A percentile compares a stretch with the other conserved stretches of the same genome.
Conservation (phyloP, 2,888 invertebrate genomes). For the Zeuzera pyrina region DNA sequence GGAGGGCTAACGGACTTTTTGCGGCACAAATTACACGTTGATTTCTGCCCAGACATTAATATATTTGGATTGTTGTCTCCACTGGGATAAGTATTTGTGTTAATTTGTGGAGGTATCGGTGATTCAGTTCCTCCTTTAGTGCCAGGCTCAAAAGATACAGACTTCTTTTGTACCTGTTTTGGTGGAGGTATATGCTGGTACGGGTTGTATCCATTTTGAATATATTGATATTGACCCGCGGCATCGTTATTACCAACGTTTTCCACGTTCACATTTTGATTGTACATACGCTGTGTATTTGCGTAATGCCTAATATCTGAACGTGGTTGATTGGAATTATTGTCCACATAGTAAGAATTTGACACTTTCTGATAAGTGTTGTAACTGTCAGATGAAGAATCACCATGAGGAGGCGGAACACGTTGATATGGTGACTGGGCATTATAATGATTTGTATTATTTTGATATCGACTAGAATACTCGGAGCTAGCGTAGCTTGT, state of each 20-base stretch:
- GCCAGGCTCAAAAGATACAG: constrained; percentile 81
- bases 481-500: constrained; percentile 58
- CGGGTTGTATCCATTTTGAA: constrained; percentile 59
- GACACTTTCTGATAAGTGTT: constrained; percentile 52
- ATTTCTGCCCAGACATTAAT: constrained; percentile 58
- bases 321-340: constrained; percentile 26
- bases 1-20: constrained; percentile 86
- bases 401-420: constrained; percentile 74
- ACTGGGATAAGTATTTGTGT: constrained; percentile 34
- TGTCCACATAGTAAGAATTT: constrained; percentile 47
- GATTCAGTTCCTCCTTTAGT: constrained; percentile 78
- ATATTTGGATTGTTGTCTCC: constrained; percentile 31
- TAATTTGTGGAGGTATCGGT: constrained; percentile 53
- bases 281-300: constrained; percentile 49
- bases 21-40: constrained; percentile 88
- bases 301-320: constrained; percentile 45
- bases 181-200: constrained; percentile 77
- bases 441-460: constrained; percentile 41
- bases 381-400: constrained; percentile 42
- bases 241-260: constrained; percentile 30
- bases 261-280: constrained; percentile 41
- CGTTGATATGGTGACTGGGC: constrained; percentile 71
- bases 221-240: constrained; percentile 40
- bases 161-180: constrained; percentile 78
- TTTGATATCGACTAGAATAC: constrained; percentile 67